Conservation (phyloP, 37 sponge, comb jelly and placozoan genomes). For the Trichoplax adhaerens region DNA sequence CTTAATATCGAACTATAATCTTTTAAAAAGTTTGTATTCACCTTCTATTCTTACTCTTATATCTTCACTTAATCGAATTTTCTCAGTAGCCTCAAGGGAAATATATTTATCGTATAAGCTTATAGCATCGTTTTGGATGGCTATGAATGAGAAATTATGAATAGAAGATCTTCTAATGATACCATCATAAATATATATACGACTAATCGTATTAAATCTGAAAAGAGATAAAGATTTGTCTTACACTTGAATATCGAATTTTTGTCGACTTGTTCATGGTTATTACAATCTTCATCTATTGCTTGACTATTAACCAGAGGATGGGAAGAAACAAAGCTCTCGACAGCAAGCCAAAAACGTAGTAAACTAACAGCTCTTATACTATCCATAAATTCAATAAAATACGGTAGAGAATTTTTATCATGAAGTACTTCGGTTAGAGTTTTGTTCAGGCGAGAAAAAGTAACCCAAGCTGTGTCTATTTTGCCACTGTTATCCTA, state of each 20-base stretch:
- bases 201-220: too few relatives aligned
- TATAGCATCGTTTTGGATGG: conserved; percentile 26
- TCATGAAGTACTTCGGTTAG: conserved; percentile 21
- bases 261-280: too few relatives aligned
- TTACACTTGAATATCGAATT: too few relatives aligned
- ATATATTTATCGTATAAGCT: conserved; percentile 34
- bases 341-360: conserved; percentile 48
- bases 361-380: conserved; percentile 16
- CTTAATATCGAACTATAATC: too few relatives aligned
- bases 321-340: background rate
- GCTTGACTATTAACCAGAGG: too few relatives aligned
- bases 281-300: too few relatives aligned
- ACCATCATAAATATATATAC: background rate
- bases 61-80: conserved; percentile 23
- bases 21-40: background rate
- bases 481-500: too few relatives aligned
- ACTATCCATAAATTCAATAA: conserved; percentile 41
- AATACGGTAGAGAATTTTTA: conserved; percentile 21
- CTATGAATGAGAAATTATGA: conserved; percentile 6
- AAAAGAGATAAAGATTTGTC: too few relatives aligned
- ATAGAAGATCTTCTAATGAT: background rate
- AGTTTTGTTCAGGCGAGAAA: conserved; percentile 21
- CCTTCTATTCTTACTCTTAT: conserved; percentile 49
- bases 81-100: conserved; percentile 32
- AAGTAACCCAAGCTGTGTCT: too few relatives aligned